A percentile compares a stretch with the other conserved stretches of the same genome.
Conservation (phyloP, 2,888 invertebrate genomes). For the Netelia fuscicornis region DNA sequence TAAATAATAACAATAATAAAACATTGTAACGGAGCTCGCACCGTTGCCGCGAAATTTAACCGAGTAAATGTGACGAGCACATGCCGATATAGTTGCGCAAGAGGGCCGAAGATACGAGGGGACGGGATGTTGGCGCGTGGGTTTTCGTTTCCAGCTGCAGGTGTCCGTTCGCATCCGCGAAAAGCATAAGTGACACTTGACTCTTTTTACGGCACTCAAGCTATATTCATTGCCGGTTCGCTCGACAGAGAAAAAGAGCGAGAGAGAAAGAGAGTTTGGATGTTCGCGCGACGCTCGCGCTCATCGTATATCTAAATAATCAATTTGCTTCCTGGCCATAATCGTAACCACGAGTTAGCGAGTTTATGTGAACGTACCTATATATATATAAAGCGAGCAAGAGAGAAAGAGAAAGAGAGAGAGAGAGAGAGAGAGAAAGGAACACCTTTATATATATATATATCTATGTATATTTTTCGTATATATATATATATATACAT, state of each 20-base stretch:
- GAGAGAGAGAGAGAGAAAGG: too few species aligned
- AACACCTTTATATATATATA: too few species aligned
- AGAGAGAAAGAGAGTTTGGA: constrained; percentile 12
- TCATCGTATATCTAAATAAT: constrained; percentile 83
- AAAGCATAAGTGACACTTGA: constrained; percentile 80
- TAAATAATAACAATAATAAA: too few species aligned
- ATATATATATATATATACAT: constrained; percentile 12
- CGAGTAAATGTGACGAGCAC: constrained; percentile 26
- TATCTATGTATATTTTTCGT: too few species aligned
- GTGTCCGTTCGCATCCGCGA: constrained; percentile 68
- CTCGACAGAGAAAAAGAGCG: constrained; percentile 8
- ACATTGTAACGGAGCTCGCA: too few species aligned
- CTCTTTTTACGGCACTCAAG: constrained; percentile 81
- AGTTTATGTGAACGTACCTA: constrained; percentile 77
- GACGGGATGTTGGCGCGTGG: constrained; percentile 20
- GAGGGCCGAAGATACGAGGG: not conserved
- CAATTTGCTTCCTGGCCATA: constrained; percentile 82
- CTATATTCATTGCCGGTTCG: constrained; percentile 70
- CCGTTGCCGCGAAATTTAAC: not conserved
- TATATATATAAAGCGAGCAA: not conserved
- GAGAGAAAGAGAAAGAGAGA: too few species aligned
- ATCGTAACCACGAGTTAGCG: constrained; percentile 83
- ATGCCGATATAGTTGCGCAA: constrained; percentile 12
- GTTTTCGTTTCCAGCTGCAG: constrained; percentile 52
- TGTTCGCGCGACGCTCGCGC: constrained; percentile 45